Evolutionary conservation across 2,113 vertebrate genomes (phyloP), one percentile per base, ranked within the genome.

Genomic region (Atrichornis clamosus): DNA sequence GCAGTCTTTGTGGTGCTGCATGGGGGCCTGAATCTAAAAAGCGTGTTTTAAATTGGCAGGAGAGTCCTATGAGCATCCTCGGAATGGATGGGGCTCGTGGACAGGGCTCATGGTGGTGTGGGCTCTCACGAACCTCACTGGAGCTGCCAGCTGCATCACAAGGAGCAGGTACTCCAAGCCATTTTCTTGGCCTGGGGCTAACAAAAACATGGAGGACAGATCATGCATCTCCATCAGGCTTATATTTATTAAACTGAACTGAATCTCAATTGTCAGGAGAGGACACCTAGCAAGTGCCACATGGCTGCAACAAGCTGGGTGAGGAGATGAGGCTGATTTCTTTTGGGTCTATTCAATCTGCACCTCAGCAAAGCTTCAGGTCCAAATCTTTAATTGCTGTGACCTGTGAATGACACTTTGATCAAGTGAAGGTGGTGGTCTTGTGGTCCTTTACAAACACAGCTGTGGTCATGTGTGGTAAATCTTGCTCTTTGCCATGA

Each of bases 61-160:
- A 67, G 35, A 55, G 39, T 47, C 60, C 39, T 42, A 30, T 50
- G 73, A 75, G 41, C 22, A 44, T 74, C 44, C 27, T 6, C 5
- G 18, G 42, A 42, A 37, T 49, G 46, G 20, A 58, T 2, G 2
- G 68, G 28, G 11, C 15, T 73, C 2, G 1, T 7, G 49, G 56
- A 64, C 1, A 2, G 55, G 19, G 15, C 28, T 82, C 1, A 0
- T 9, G n/a, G n/a, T 82, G n/a, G 11, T 0, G 0, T 44, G 42
- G 32, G 32, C 24, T 70, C 46, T 69, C 37, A 3, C 32, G 49
- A 22, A 15, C 27, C 70, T 58, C 14, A 1, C 9, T 62, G 23
- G 39, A 73, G 7, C 49, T 47, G 42, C 68, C 62, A 53, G 42
- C 32, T 37, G 30, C 37, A 35, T 59, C 19, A 52, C 0, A 0